Evolutionary conservation across 2,888 invertebrate genomes (phyloP), one percentile per base, ranked within the genome.

Genomic region (Ctenicera cuprea): DNA sequence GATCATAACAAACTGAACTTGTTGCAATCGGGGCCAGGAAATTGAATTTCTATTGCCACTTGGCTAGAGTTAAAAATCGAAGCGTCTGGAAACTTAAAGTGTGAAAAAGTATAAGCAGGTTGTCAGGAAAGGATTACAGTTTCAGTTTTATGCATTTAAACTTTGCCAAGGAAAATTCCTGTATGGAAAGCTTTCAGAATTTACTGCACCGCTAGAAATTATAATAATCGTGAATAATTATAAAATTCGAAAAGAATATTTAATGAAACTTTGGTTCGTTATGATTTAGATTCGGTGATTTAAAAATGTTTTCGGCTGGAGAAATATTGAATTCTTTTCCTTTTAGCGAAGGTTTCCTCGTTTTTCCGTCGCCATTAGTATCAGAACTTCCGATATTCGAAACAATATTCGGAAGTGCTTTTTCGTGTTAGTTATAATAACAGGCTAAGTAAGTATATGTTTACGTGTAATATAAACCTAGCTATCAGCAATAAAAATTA

Each of bases 361-460:
- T 16, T 41, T 48, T 48, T 48, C 16, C 9, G 48, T 48, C 16
- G 7, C 18, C 16, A 18, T 16, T 48, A 59, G n/a, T 38, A 38
- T 59, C 59, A 33, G 38, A 59, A 59, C 57, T 59, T 59, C 57
- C 67, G 26, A 69, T 69, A 50, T 37, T 59, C 16, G 33, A 50
- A 69, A 62, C 52, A 69, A 62, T 62, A 69, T 59, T 69, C 50
- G 69, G 48, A 69, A 69, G 69, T 69, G 69, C 69, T 69, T 69
- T 69, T 59, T 62, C 69, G 45, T 69, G 69, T 69, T 48, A 62
- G 59, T 14, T 69, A 38, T 50, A 69, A 69, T 41, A 69, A 45
- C 62, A 20, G 4, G 59, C 52, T 52, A 26, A 52, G 59, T 38
- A 59, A 20, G 7, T 26, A 26, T 43, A 14, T 62, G 62, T 62